phyloP scores from a whole-genome alignment of 2,888 invertebrate species.

The Trachelus troglodyta region DNA sequence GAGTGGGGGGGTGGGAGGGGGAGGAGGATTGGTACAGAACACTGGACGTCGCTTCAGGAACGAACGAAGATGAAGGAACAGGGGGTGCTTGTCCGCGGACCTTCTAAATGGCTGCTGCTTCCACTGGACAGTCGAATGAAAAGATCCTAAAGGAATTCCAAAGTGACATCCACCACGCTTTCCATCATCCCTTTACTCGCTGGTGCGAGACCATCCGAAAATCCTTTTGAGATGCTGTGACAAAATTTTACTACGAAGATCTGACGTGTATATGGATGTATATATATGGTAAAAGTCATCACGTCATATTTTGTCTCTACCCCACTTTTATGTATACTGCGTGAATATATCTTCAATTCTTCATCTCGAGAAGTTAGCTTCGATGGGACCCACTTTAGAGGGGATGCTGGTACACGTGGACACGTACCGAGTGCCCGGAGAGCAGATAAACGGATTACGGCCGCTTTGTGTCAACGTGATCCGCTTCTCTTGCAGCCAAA shows the following conservation, averaged over 20 bases:
- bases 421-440: constrained; percentile 52
- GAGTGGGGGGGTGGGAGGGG: background rate
- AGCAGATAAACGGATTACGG: constrained; percentile 67
- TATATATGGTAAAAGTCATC: too few relatives aligned
- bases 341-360: too few relatives aligned
- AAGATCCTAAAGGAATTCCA: constrained; percentile 1
- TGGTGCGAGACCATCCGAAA: too few relatives aligned
- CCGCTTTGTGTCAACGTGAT: constrained; percentile 66
- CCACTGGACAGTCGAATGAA: constrained; percentile 1
- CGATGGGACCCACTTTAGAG: background rate
- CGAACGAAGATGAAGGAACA: background rate
- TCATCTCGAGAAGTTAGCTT: background rate
- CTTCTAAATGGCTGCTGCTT: too few relatives aligned
- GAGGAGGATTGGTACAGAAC: background rate
- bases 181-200: too few relatives aligned
- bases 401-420: constrained; percentile 45
- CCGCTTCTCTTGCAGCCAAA: constrained; percentile 61
- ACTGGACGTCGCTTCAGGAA: background rate
- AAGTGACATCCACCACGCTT: background rate
- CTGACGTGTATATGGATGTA: too few relatives aligned
- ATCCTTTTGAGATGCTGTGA: too few relatives aligned
- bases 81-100: too few relatives aligned
- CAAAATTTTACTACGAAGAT: too few relatives aligned
- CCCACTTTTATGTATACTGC: too few relatives aligned
- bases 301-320: too few relatives aligned